These are phyloP conservation scores for Sebastes minor DNA, from an alignment of 2,797 vertebrate species.

Conservation along the genomic window DNA sequence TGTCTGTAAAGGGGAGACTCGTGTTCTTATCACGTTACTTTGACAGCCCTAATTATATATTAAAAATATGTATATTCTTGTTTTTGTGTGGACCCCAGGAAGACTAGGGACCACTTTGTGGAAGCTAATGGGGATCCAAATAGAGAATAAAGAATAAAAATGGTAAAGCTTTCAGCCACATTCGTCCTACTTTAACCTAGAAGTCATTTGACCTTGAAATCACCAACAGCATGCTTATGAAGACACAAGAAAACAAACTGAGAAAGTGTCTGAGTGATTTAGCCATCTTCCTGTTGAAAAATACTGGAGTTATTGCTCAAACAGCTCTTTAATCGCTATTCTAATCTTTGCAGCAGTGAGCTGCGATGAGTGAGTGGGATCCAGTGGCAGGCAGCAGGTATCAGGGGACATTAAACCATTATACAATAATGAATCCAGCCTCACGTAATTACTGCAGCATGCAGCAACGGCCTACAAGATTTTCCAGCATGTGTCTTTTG, in stretches of 20 bases:
- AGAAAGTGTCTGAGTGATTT: not conserved
- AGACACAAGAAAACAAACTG: not conserved
- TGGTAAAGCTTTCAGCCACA: not conserved
- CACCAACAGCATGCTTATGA: not conserved
- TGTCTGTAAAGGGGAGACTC: too few species aligned
- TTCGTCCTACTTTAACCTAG: not conserved
- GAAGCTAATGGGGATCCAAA: not conserved
- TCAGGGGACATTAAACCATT: slow-evolving; percentile 47
- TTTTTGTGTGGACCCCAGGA: not conserved
- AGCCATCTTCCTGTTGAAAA: not conserved
- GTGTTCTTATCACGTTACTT: too few species aligned
- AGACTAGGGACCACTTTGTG: not conserved
- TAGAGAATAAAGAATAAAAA: not conserved
- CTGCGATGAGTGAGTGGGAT: slow-evolving; percentile 19
- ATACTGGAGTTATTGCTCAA: not conserved
- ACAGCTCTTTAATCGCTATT: slow-evolving; percentile 28
- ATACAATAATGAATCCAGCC: slow-evolving; percentile 48
- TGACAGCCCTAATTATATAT: too few species aligned
- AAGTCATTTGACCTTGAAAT: slow-evolving; percentile 11
- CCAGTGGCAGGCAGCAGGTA: slow-evolving; percentile 26
- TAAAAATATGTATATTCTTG: not conserved
- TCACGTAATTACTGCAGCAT: slow-evolving; percentile 50
- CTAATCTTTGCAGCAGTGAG: slow-evolving; percentile 18
- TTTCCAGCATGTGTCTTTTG: slow-evolving; percentile 26
- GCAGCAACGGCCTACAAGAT: slow-evolving; percentile 9